Percentiles rank a stretch among this genome's conserved stretches.
phyloP scores from a whole-genome alignment of 2,113 vertebrate genomes.

The Ailuropoda melanoleuca region DNA sequence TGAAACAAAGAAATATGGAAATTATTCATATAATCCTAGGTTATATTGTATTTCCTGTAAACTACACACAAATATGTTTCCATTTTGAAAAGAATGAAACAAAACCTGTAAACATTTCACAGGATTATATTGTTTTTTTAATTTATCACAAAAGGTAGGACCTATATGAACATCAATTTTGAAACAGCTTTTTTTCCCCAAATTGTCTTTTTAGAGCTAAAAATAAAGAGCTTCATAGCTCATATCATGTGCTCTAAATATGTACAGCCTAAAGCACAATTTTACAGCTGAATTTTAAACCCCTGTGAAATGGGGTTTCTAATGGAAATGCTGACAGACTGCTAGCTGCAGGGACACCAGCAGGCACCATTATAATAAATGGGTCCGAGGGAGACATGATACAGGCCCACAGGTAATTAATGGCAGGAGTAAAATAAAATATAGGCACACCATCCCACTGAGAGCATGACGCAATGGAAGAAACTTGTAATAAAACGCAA shows the following conservation, averaged over 20 bases:
- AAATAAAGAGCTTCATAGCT: slow-evolving; percentile 66
- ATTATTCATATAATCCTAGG: neutral
- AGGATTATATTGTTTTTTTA: neutral
- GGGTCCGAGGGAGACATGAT: slow-evolving; percentile 81
- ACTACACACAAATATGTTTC: neutral
- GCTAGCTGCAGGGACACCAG: slow-evolving; percentile 76
- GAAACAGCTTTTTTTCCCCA: neutral
- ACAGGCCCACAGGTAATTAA: slow-evolving; percentile 87
- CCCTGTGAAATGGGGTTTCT: slow-evolving; percentile 81
- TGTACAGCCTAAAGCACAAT: slow-evolving; percentile 70
- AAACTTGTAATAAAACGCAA: slow-evolving; percentile 86
- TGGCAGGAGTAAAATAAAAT: slow-evolving; percentile 84
- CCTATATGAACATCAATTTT: neutral
- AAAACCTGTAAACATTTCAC: neutral
- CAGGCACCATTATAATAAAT: slow-evolving; percentile 83
- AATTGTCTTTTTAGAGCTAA: slow-evolving; percentile 34
- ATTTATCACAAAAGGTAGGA: neutral
- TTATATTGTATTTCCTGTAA: neutral
- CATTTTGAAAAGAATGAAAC: neutral
- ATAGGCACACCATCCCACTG: slow-evolving; percentile 78
- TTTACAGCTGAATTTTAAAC: slow-evolving; percentile 81
- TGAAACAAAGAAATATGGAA: neutral
- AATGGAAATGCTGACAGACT: slow-evolving; percentile 85
- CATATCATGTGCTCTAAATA: slow-evolving; percentile 62
- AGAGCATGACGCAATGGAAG: slow-evolving; percentile 86